Conservation (phyloP, 2,888 invertebrate genomes). For the Resseliella maxima region DNA sequence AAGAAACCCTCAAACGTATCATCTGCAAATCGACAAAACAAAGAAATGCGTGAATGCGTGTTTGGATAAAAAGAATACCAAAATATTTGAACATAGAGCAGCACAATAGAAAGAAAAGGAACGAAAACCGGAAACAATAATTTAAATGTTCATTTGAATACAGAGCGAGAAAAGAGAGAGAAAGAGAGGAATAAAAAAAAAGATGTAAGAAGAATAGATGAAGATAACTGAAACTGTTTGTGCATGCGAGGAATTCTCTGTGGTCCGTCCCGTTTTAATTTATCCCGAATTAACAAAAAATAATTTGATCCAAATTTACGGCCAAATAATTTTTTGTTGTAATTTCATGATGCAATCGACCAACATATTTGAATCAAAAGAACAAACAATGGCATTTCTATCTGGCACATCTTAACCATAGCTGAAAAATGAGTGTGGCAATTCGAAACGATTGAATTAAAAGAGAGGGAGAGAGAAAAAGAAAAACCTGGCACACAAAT, state of each 20-base stretch:
- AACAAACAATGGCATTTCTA: not conserved
- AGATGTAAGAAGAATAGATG: not conserved
- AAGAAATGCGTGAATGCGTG: slow-evolving; percentile 48
- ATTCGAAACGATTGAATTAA: slow-evolving; percentile 7
- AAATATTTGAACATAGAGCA: not conserved
- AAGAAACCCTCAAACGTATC: slow-evolving; percentile 29
- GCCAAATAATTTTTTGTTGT: not conserved
- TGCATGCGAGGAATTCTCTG: slow-evolving; percentile 35
- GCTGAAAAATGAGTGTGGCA: slow-evolving; percentile 6
- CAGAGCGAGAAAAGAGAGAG: not conserved
- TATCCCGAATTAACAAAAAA: not conserved
- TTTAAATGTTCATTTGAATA: slow-evolving; percentile 48
- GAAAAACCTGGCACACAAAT: not conserved
- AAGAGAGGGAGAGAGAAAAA: too few relatives aligned
- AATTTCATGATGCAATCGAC: not conserved
- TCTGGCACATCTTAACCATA: slow-evolving; percentile 3
- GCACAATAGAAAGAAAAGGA: not conserved
- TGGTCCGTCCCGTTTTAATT: slow-evolving; percentile 30
- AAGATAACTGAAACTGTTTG: slow-evolving; percentile 42
- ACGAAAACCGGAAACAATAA: slow-evolving; percentile 40
- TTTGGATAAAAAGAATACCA: slow-evolving; percentile 47
- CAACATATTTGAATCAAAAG: not conserved
- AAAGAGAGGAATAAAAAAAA: not conserved
- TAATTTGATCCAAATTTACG: slow-evolving; percentile 31
- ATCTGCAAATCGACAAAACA: slow-evolving; percentile 49